Evolutionary conservation across 2,888 invertebrate genomes (phyloP).

Genomic region (Chironomus riparius): DNA sequence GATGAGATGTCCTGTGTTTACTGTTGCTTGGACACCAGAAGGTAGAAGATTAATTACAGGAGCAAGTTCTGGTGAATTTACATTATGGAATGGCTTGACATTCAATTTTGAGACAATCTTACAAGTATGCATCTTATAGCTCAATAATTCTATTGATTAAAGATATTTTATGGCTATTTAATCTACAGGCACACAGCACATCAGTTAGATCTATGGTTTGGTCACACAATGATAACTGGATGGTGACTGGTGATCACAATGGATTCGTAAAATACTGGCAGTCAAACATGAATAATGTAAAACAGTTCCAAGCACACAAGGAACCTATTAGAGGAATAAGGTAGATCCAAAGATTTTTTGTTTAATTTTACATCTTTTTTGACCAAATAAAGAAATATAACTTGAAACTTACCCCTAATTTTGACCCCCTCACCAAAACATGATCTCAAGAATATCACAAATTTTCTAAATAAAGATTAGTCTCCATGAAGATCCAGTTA

Average conservation of each 20-base stretch:
- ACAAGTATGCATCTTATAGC: slow-evolving; percentile 54
- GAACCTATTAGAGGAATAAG: slow-evolving; percentile 98
- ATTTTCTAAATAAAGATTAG: neutral
- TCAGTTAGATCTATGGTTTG: slow-evolving; percentile 99
- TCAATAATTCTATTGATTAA: neutral
- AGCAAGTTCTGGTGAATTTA: slow-evolving; percentile 98
- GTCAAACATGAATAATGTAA: slow-evolving; percentile 99
- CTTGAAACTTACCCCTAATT: neutral
- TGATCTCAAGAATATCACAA: neutral
- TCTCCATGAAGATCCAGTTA: too few relatives aligned
- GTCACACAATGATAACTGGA: slow-evolving; percentile 99
- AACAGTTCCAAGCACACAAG: slow-evolving; percentile 99
- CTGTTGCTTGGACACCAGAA: slow-evolving; percentile 99
- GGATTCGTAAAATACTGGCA: slow-evolving; percentile 99
- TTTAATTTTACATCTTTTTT: neutral
- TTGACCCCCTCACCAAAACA: neutral
- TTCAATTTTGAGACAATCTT: slow-evolving; percentile 99
- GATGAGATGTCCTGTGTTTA: slow-evolving; percentile 98
- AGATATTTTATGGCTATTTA: slow-evolving; percentile 25
- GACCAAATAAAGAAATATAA: neutral
- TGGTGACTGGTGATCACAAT: slow-evolving; percentile 98
- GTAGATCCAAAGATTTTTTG: slow-evolving; percentile 48
- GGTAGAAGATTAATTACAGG: slow-evolving; percentile 95
- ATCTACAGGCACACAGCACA: slow-evolving; percentile 87
- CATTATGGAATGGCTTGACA: slow-evolving; percentile 99